Evolutionary conservation across 2,113 vertebrate species (phyloP).

Genomic region (human (Homo sapiens)): DNA sequence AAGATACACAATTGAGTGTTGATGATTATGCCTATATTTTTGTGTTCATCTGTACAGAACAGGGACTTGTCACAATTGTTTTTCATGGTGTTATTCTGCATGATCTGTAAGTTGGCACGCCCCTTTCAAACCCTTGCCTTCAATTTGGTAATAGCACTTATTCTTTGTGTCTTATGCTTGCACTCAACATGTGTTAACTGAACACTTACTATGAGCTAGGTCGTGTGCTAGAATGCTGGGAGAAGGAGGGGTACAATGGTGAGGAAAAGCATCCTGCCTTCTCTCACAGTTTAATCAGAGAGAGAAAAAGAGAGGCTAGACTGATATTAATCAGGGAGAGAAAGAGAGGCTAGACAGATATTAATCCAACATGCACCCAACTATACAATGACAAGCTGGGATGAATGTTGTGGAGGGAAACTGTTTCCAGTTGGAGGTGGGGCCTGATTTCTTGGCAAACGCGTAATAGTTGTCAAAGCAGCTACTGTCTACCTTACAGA

Average conservation of each 20-base stretch:
- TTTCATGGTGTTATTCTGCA: background rate
- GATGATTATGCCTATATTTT: background rate
- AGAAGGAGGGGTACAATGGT: background rate
- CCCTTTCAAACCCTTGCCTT: background rate
- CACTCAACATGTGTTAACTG: background rate
- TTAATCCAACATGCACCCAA: background rate
- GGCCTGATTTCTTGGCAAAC: background rate
- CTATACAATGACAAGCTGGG: background rate
- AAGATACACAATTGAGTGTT: background rate
- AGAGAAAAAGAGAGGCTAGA: background rate
- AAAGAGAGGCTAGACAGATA: background rate
- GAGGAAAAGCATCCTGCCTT: background rate
- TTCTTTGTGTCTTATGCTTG: background rate
- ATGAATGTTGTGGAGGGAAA: background rate
- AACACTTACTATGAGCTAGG: background rate
- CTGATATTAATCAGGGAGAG: background rate
- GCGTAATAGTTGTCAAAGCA: background rate
- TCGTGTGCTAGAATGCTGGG: too few relatives aligned
- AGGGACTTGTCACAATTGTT: background rate
- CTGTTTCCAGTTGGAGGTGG: background rate
- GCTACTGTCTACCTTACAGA: fast-evolving
- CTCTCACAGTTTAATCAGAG: background rate
- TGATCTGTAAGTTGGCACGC: background rate
- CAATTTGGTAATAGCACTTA: background rate
- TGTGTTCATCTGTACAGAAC: background rate